Base-by-base conservation (phyloP, 2,888 invertebrate species). In the Synanthedon formicaeformis region DNA sequence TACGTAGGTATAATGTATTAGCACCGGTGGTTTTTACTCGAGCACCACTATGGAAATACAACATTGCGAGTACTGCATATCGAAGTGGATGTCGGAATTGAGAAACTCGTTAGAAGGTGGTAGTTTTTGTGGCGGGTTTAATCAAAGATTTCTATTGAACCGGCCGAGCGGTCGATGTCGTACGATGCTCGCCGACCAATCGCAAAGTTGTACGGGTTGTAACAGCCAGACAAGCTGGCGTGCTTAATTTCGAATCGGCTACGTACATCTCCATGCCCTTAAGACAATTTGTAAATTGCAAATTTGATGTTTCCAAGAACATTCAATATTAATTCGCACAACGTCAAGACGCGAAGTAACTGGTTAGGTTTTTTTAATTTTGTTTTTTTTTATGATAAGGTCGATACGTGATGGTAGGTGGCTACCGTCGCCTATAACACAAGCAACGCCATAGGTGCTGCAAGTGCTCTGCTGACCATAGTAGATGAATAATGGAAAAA, bases 41-140 rank as follows among this genome's bases (percentile, higher is more conserved):
- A 23, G 23, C 23, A 23, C 23, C 23, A 23, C 23, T 23, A 49
- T 49, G 49, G 49, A 11, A 16, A 49, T 13, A 16, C 49, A 12
- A 11, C n/a, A 45, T 45, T 45, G 45, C 45, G 41, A 45, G 41
- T 45, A 45, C 45, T 13, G 14, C 45, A n/a, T 49, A 49, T 75
- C 75, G 66, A 75, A 79, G 71, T 73, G 70, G 81, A 79, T 61
- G 67, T 66, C 70, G 75, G 75, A 71, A 75, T 76, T 78, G 79
- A 78, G 81, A 82, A 81, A 82, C 82, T 81, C 64, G 78, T 80
- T 79, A 74, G 75, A 73, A 70, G 34, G 69, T 68, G 61, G 62
- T 59, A 64, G 70, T 80, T 82, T 81, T 82, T 82, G 67, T 67
- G 56, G 62, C 58, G 60, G 23, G 61, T 60, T 59, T 54, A 63